These are phyloP conservation scores for Tortricodes alternella DNA, from an alignment of 2,888 invertebrate species.

Conservation along the genomic window DNA sequence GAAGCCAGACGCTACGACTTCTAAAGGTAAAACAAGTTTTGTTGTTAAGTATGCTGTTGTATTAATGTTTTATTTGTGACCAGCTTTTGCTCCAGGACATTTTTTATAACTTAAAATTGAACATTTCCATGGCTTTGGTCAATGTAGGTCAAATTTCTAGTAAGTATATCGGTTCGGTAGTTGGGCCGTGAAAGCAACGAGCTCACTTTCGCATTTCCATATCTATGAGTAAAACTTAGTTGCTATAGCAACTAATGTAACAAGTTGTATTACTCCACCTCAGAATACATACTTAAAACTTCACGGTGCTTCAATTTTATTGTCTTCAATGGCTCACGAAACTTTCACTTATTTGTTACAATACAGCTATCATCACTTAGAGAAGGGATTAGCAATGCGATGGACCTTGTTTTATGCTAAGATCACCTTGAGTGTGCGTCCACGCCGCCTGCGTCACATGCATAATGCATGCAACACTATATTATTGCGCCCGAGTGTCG, in stretches of 20 bases:
- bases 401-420: slow-evolving; percentile 63
- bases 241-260: slow-evolving; percentile 11
- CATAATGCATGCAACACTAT: slow-evolving; percentile 33
- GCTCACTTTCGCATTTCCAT: not conserved
- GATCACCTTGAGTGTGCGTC: slow-evolving; percentile 63
- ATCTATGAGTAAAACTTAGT: slow-evolving; percentile 3
- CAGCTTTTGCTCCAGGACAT: not conserved
- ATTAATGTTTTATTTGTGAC: not conserved
- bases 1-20: slow-evolving; percentile 19
- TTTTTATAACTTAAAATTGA: no score
- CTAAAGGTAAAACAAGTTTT: slow-evolving; percentile 28
- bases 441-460: slow-evolving; percentile 40
- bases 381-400: slow-evolving; percentile 65
- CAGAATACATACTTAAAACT: not conserved
- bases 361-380: slow-evolving; percentile 52
- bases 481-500: not conserved
- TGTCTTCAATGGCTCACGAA: slow-evolving; percentile 27
- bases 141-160: not conserved
- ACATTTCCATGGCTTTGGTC: not conserved
- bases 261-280: not conserved
- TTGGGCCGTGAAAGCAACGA: not conserved
- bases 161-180: no score
- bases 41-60: not conserved
- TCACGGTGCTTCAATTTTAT: not conserved
- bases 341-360: slow-evolving; percentile 60